A percentile compares a stretch with the other conserved stretches of the same genome.
Conservation (phyloP, 37 sponge, comb jelly and placozoan genomes). For the Ianthella basta region DNA sequence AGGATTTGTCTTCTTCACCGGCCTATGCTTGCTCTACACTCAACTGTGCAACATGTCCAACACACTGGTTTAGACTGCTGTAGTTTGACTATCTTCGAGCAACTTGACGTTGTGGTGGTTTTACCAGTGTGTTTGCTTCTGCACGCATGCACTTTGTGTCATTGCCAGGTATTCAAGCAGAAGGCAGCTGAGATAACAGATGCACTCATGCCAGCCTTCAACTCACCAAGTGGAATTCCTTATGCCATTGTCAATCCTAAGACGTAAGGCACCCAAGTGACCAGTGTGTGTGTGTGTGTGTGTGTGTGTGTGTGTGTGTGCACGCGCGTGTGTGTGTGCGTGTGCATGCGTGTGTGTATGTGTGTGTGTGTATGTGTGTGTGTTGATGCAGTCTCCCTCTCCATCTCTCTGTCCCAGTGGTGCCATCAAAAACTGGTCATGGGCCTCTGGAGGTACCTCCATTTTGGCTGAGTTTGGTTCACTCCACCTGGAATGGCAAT, state of each 20-base stretch:
- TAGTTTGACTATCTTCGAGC: too few relatives aligned
- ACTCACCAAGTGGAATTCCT: constrained; percentile 85
- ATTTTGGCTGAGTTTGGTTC: constrained; percentile 93
- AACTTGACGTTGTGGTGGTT: too few relatives aligned
- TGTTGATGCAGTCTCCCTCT: neutral
- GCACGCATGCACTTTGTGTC: too few relatives aligned
- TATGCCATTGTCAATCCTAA: constrained; percentile 68
- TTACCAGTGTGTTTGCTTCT: too few relatives aligned
- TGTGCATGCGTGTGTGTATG: neutral
- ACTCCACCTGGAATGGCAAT: constrained; percentile 87
- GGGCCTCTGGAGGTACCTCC: constrained; percentile 88
- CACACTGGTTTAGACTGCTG: too few relatives aligned
- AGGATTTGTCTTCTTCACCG: neutral
- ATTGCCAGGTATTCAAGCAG: constrained; percentile 76
- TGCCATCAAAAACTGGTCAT: constrained; percentile 81
- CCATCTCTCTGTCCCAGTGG: constrained; percentile 33
- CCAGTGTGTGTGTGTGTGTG: constrained; percentile 29
- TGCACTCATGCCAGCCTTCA: constrained; percentile 87
- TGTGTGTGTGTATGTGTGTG: neutral
- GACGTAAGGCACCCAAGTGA: constrained; percentile 41
- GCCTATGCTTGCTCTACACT: neutral
- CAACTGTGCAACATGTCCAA: neutral
- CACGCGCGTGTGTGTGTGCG: constrained; percentile 13
- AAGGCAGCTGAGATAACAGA: constrained; percentile 80
- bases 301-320: constrained; percentile 47